Percentiles rank a stretch among this genome's conserved stretches.
These are phyloP conservation scores for Psilopogon haemacephalus DNA, from an alignment of 2,113 vertebrate species.

Conservation along the genomic window DNA sequence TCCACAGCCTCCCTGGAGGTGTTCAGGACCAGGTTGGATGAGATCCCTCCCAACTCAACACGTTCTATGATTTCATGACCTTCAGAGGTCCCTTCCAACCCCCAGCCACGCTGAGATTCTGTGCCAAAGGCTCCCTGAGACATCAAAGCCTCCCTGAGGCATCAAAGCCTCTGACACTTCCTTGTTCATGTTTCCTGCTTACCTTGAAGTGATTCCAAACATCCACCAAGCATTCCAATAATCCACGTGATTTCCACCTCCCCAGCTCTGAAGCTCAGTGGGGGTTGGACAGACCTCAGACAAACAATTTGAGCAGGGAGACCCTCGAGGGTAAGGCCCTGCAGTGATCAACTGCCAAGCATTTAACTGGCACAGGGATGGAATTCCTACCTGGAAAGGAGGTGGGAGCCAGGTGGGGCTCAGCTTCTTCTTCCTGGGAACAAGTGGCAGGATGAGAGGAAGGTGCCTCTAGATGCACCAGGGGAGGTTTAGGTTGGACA, in stretches of 20 bases:
- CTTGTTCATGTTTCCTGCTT: accelerated
- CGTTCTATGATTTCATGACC: no score
- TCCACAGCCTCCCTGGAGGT: no score
- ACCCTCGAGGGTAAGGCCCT: not conserved
- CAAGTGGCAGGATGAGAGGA: no score
- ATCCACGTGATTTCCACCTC: not conserved
- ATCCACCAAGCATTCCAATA: not conserved
- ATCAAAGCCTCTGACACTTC: not conserved
- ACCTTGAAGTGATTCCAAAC: not conserved
- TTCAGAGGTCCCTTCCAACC: no score
- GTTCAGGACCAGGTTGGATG: no score
- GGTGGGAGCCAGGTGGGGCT: no score
- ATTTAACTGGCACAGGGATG: not conserved
- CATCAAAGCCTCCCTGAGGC: accelerated
- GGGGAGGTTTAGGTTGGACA: no score
- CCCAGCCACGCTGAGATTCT: no score
- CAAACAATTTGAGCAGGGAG: not conserved
- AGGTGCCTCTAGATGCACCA: no score
- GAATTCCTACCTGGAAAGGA: not conserved
- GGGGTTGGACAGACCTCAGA: not conserved
- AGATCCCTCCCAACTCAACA: no score
- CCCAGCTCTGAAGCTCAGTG: accelerated
- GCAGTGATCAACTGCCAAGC: not conserved
- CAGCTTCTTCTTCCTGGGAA: no score
- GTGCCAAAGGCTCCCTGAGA: not conserved